These are phyloP conservation scores for Pseudopodoces humilis DNA, from an alignment of 2,113 vertebrate genomes.

Conservation along the genomic window DNA sequence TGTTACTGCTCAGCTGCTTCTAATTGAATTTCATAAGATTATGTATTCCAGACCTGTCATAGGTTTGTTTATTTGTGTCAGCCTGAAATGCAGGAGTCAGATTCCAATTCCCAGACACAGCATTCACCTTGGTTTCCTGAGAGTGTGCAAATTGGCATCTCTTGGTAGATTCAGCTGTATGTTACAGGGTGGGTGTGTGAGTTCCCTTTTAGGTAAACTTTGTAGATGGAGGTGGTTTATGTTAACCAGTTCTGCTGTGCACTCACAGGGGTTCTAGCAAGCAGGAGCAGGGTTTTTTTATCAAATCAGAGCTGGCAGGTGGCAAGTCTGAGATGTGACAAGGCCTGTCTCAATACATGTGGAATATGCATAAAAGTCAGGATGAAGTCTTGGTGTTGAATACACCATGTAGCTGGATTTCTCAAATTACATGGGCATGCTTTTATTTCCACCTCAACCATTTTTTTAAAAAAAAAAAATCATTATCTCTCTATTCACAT, in stretches of 20 bases:
- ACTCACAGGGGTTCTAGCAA: neutral
- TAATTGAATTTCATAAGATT: neutral
- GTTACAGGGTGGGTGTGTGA: neutral
- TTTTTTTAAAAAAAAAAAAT: neutral
- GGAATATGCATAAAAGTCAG: neutral
- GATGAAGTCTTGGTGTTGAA: neutral
- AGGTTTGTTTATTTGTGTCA: neutral
- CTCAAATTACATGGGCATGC: neutral
- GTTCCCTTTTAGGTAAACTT: neutral
- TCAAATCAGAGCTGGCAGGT: neutral
- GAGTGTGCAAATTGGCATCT: neutral
- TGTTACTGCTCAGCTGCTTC: neutral
- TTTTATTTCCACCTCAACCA: neutral
- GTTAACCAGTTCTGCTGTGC: neutral
- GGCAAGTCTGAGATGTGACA: neutral
- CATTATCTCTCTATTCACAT: neutral
- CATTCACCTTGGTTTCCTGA: neutral
- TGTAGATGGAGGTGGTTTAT: neutral
- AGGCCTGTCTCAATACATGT: neutral
- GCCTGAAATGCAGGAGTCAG: neutral
- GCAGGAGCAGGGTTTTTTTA: neutral
- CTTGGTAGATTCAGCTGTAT: neutral
- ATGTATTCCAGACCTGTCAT: neutral
- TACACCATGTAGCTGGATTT: neutral
- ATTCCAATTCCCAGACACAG: neutral